Conservation (phyloP, 2,113 vertebrate species). For the Heteronetta atricapilla region DNA sequence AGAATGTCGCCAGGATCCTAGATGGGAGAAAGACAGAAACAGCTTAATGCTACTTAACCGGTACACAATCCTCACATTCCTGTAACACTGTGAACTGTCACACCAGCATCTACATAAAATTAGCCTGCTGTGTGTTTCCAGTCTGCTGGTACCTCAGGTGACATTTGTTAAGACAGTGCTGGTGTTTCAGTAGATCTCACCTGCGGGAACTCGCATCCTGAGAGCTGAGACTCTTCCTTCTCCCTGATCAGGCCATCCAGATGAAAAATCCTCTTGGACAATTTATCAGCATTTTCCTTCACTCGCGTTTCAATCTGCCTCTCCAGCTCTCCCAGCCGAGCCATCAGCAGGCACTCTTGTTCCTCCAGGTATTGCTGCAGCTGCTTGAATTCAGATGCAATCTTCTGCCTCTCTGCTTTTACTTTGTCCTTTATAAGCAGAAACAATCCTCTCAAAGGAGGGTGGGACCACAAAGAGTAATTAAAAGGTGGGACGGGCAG, state of each 20-base stretch:
- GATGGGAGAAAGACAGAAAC: not conserved
- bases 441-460: not conserved
- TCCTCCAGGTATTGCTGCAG: not conserved
- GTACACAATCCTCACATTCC: not conserved
- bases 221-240: not conserved
- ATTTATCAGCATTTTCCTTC: not conserved
- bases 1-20: not conserved
- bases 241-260: not conserved
- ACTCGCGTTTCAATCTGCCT: not conserved
- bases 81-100: not conserved
- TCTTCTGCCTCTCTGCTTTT: not conserved
- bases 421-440: not conserved
- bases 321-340: not conserved
- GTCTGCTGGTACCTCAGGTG: not conserved
- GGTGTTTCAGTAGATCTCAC: not conserved
- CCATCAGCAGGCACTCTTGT: not conserved
- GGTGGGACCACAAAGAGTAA: too few species aligned
- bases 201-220: not conserved
- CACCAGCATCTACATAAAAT: not conserved
- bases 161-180: not conserved
- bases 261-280: not conserved
- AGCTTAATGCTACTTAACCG: not conserved
- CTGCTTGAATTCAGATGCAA: not conserved
- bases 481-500: not conserved
- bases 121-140: fast-evolving